phyloP scores from a whole-genome alignment of 1,140 invertebrate genomes.

The Trinorchestia longiramus region DNA sequence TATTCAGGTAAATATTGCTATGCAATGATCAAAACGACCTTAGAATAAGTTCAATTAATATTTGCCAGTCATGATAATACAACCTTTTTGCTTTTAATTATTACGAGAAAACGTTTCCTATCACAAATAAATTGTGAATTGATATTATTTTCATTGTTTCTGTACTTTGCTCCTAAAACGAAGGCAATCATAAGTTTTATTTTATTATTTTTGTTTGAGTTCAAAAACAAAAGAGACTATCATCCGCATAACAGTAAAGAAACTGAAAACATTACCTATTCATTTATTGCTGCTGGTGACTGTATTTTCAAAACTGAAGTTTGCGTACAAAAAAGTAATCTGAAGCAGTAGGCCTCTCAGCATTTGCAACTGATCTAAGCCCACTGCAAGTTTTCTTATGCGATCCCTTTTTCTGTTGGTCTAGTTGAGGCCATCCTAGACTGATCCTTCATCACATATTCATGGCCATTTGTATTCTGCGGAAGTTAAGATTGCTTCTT shows the following conservation, averaged over 20 bases:
- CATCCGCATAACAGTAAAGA: background rate
- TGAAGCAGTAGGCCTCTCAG: background rate
- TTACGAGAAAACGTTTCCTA: background rate
- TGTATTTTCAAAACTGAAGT: background rate
- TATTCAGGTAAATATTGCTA: too few relatives aligned
- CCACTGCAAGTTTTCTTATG: slow-evolving; percentile 12
- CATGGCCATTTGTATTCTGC: slow-evolving; percentile 38
- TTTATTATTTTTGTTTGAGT: background rate
- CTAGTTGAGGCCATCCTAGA: slow-evolving; percentile 3
- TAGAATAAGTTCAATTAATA: too few relatives aligned
- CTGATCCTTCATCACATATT: slow-evolving; percentile 34
- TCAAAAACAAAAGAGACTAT: background rate
- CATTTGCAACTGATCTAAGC: background rate
- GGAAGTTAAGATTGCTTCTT: slow-evolving; percentile 24
- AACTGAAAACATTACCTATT: background rate
- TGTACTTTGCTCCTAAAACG: background rate
- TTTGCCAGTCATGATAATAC: too few relatives aligned
- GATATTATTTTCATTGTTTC: too few relatives aligned
- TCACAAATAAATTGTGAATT: too few relatives aligned
- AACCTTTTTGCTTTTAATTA: background rate
- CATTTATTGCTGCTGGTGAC: background rate
- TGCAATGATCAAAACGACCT: too few relatives aligned
- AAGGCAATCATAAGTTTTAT: background rate
- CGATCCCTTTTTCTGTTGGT: slow-evolving; percentile 17
- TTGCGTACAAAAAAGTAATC: background rate